Conservation (phyloP, 1,140 invertebrate genomes). For the Orchestia grillus region DNA sequence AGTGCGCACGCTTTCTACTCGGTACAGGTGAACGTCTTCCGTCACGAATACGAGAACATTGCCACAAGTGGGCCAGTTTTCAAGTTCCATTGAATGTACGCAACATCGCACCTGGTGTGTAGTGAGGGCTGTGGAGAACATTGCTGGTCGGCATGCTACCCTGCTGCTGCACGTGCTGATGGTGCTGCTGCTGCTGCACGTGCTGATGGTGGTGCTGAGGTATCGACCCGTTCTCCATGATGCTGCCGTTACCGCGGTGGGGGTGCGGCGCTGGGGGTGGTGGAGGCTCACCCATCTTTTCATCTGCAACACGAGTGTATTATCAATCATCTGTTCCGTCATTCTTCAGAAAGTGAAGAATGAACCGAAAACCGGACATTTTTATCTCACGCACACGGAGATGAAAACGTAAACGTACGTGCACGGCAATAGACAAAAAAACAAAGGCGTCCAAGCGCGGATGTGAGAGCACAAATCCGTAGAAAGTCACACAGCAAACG, state of each 20-base stretch:
- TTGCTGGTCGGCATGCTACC: neutral
- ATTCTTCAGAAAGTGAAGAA: no score
- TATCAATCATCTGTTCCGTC: no score
- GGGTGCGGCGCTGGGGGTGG: conserved; percentile 60
- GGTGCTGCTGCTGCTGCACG: neutral
- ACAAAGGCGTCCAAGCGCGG: neutral
- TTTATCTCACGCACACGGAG: no score
- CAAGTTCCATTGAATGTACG: neutral
- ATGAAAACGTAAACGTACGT: no score
- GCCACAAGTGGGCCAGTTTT: no score
- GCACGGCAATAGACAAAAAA: no score
- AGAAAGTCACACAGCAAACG: neutral
- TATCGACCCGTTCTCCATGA: conserved; percentile 45
- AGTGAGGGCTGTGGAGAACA: conserved; percentile 53
- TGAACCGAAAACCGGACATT: no score
- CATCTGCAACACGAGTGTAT: neutral
- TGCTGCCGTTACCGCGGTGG: conserved; percentile 47
- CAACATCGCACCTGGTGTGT: conserved; percentile 20
- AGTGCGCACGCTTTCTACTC: no score
- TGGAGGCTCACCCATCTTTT: conserved; percentile 57
- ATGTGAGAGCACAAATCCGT: neutral
- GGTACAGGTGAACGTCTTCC: no score
- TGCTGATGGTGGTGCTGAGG: conserved; percentile 25
- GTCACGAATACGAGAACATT: no score
- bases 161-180: neutral